Conservation (phyloP, 2,797 vertebrate genomes). For the Peromyscus aztecus region DNA sequence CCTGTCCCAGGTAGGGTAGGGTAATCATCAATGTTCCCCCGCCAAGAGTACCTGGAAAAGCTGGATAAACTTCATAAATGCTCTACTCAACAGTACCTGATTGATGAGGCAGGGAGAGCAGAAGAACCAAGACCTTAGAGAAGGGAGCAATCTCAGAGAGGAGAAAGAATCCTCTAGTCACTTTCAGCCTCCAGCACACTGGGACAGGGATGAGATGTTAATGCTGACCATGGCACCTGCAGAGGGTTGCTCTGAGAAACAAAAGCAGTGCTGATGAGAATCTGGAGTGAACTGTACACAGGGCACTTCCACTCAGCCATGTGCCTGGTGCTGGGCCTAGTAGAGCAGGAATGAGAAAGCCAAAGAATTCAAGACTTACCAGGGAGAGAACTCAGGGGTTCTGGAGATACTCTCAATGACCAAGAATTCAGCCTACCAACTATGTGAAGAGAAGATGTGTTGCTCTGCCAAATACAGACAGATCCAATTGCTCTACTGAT, state of each 20-base stretch:
- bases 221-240: not conserved
- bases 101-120: not conserved
- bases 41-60: not conserved
- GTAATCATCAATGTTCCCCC: not conserved
- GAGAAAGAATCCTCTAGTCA: not conserved
- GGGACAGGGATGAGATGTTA: too few species aligned
- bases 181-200: not conserved
- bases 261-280: not conserved
- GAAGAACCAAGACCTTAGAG: not conserved
- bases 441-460: not conserved
- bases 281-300: not conserved
- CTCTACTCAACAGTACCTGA: not conserved
- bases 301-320: not conserved
- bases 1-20: not conserved
- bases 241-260: not conserved
- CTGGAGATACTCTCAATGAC: not conserved
- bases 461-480: not conserved
- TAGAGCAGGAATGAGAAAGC: not conserved
- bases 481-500: not conserved
- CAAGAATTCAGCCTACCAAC: not conserved
- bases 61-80: not conserved
- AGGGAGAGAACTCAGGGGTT: not conserved
- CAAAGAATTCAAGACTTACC: not conserved
- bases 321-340: not conserved
- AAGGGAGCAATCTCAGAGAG: not conserved